Evolutionary conservation across 2,797 vertebrate genomes (phyloP).

Genomic region (Siniperca scherzeri): DNA sequence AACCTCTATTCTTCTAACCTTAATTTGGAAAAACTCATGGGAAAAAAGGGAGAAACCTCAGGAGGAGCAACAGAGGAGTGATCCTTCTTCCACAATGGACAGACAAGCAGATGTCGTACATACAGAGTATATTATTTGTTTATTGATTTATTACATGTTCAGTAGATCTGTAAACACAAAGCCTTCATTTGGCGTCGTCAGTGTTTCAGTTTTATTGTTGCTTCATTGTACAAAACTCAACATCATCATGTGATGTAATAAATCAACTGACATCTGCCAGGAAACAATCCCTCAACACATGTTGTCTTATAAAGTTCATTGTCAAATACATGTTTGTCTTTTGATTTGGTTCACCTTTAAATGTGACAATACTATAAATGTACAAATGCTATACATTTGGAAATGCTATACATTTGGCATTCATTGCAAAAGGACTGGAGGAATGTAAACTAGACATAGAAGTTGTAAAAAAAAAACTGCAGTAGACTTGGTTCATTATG

Average conservation of each 20-base stretch:
- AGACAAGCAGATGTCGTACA: no score
- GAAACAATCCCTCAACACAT: not conserved
- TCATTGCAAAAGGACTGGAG: not conserved
- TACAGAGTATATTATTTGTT: no score
- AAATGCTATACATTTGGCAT: no score
- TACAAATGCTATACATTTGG: no score
- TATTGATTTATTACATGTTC: not conserved
- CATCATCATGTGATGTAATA: not conserved
- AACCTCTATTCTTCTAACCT: not conserved
- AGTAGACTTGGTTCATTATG: not conserved
- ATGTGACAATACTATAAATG: not conserved
- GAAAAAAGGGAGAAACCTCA: not conserved
- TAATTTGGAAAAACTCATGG: not conserved
- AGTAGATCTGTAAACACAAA: not conserved
- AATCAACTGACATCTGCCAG: not conserved
- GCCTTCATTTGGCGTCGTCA: no score
- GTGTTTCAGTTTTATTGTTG: not conserved
- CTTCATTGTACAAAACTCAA: not conserved
- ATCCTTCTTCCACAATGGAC: no score
- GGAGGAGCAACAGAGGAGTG: not conserved
- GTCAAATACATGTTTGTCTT: not conserved
- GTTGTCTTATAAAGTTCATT: not conserved
- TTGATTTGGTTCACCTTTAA: not conserved
- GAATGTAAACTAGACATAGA: not conserved
- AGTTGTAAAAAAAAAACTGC: not conserved